Base-by-base conservation (phyloP, 2,113 vertebrate species). In the Rhipidura dahli region DNA sequence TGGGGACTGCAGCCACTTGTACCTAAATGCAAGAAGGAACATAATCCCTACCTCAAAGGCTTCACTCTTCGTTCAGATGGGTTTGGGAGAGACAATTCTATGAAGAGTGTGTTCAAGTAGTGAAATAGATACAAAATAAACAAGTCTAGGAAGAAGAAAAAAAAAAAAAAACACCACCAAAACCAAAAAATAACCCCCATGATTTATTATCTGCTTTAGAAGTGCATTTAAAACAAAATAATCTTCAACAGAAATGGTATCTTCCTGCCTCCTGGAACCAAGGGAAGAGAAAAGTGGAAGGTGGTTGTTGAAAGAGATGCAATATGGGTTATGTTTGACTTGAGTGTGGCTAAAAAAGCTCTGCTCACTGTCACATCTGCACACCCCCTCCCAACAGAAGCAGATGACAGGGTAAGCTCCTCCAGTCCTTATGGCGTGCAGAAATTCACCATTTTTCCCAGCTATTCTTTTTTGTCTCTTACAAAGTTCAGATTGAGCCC, bases 401-500 rank as follows among this genome's bases (percentile, higher is more conserved):
- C 57, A 57, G 70, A 89, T 77, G 80, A 83, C 37, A 86, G 64
- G 11, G 3, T 61, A 88, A 89, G 59, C 89, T 95, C 70, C 56
- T 96, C 40, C 22, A 33, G 78, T 54, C 87, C 84, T 87, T 69
- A 76, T 26, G 54, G 66, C 63, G 9, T 27, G 59, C 91, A 95
- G 87, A 89, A 96, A 94, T 89, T 79, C 84, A 92, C 71, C 35
- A 54, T 87, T 96, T 94, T 96, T 11, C 75, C 86, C 84, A 91
- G 88, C 65, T 88, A 86, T 83, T 96, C 90, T 69, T 96, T 97
- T 86, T 93, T 87, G 93, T 93, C 83, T 96, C 88, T 94, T 95
- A 96, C 93, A 96, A 96, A 96, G 94, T 97, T 97, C 88, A 93
- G 61, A 95, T 73, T 61, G 82, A 97, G 86, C 95, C 91, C 96